Percentiles rank a stretch among this genome's conserved stretches.
These are phyloP conservation scores for Hippocampus mohnikei DNA, from an alignment of 2,113 vertebrate genomes.

Conservation along the genomic window DNA sequence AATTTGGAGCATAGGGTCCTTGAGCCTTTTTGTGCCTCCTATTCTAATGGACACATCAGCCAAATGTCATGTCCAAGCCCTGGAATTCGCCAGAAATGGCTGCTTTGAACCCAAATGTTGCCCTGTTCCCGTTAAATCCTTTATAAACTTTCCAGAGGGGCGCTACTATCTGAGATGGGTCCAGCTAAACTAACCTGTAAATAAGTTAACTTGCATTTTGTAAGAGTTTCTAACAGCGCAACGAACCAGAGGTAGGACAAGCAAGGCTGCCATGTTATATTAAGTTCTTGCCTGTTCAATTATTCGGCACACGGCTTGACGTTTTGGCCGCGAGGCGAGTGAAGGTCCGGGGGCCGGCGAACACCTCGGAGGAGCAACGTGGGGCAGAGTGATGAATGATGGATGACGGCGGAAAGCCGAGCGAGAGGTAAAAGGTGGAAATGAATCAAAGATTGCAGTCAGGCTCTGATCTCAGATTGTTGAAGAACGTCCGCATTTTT, in stretches of 20 bases:
- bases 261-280: conserved; percentile 22
- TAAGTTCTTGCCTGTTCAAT: conserved; percentile 21
- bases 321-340: conserved; percentile 16
- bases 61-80: no score
- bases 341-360: conserved; percentile 10
- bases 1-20: no score
- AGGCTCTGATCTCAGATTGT: conserved; percentile 24
- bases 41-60: no score
- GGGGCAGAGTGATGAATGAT: conserved; percentile 45
- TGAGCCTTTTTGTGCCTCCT: no score
- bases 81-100: no score
- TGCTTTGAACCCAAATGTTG: no score
- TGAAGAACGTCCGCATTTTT: neutral
- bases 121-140: neutral
- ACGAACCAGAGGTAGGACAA: neutral
- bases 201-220: neutral
- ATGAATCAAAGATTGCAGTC: conserved; percentile 45
- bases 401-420: conserved; percentile 43
- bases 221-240: neutral
- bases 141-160: neutral
- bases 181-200: neutral
- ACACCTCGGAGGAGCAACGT: conserved; percentile 12
- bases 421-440: conserved; percentile 37
- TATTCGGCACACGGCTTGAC: conserved; percentile 16
- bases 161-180: neutral